These are phyloP conservation scores for Tridacna crocea DNA, from an alignment of 2,888 invertebrate species.

Conservation along the genomic window DNA sequence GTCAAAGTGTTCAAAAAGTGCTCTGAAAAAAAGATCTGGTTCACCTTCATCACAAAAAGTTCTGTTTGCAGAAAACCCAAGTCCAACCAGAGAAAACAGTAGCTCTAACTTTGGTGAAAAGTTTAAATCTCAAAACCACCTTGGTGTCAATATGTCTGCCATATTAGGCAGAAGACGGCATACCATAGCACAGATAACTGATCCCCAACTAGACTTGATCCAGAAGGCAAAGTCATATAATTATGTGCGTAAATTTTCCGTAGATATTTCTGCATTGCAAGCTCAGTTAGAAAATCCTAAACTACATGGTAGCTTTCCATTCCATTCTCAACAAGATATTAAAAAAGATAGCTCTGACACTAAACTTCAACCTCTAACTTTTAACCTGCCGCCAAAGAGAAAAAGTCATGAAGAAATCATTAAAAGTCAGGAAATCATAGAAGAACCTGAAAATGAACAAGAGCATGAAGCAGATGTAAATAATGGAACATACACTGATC, in stretches of 20 bases:
- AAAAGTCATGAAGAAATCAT: slow-evolving; percentile 55
- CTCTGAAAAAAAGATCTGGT: slow-evolving; percentile 54
- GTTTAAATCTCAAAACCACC: slow-evolving; percentile 60
- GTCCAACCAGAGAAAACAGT: slow-evolving; percentile 43
- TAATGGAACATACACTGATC: background rate
- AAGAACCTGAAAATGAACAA: slow-evolving; percentile 50
- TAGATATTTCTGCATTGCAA: slow-evolving; percentile 82
- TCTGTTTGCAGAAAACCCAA: slow-evolving; percentile 56
- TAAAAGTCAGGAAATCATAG: slow-evolving; percentile 57
- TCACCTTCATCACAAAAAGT: slow-evolving; percentile 63
- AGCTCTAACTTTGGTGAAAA: slow-evolving; percentile 51
- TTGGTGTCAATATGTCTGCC: slow-evolving; percentile 77
- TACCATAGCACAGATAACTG: slow-evolving; percentile 79
- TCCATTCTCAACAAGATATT: slow-evolving; percentile 73
- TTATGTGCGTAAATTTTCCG: slow-evolving; percentile 83
- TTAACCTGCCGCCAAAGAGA: slow-evolving; percentile 47
- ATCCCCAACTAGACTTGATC: slow-evolving; percentile 66
- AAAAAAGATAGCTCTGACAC: slow-evolving; percentile 43
- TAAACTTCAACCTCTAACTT: slow-evolving; percentile 14
- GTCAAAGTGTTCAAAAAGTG: slow-evolving; percentile 55
- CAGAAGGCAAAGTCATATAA: slow-evolving; percentile 78
- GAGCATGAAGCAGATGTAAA: slow-evolving; percentile 25
- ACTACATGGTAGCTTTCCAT: slow-evolving; percentile 73
- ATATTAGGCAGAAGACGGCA: slow-evolving; percentile 77
- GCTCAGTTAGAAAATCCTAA: slow-evolving; percentile 83